Conservation (phyloP, 37 sponge, comb jelly and placozoan species). For the Bolinopsis microptera region DNA sequence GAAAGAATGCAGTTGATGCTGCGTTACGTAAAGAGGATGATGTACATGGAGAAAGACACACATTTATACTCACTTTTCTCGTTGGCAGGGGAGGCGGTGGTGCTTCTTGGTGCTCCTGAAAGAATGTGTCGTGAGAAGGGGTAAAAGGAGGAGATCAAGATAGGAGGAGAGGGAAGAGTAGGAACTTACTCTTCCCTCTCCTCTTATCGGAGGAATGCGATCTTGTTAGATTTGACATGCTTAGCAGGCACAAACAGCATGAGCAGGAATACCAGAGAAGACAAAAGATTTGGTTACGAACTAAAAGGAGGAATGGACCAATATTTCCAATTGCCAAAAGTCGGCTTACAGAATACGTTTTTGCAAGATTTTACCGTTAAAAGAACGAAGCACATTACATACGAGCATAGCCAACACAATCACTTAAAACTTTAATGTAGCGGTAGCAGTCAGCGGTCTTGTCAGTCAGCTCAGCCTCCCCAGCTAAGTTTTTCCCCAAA, state of each 20-base stretch:
- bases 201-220: too few relatives aligned
- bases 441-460: background rate
- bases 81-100: background rate
- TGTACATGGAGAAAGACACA: background rate
- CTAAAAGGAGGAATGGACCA: too few relatives aligned
- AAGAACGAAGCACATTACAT: background rate
- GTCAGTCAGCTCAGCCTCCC: background rate
- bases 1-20: background rate
- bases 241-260: too few relatives aligned
- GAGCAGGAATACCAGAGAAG: too few relatives aligned
- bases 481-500: background rate
- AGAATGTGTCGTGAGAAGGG: background rate
- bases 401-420: background rate
- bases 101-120: constrained; percentile 23
- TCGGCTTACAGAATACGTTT: too few relatives aligned
- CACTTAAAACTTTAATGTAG: too few relatives aligned
- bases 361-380: too few relatives aligned
- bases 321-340: too few relatives aligned
- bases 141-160: background rate
- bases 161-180: background rate
- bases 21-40: background rate
- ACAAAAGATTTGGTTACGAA: too few relatives aligned
- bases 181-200: too few relatives aligned
- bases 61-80: constrained; percentile 12
- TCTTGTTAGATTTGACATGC: too few relatives aligned